Conservation (phyloP, 30 jellyfish, hydroid and myxozoan species). For the Rhopilema esculentum region DNA sequence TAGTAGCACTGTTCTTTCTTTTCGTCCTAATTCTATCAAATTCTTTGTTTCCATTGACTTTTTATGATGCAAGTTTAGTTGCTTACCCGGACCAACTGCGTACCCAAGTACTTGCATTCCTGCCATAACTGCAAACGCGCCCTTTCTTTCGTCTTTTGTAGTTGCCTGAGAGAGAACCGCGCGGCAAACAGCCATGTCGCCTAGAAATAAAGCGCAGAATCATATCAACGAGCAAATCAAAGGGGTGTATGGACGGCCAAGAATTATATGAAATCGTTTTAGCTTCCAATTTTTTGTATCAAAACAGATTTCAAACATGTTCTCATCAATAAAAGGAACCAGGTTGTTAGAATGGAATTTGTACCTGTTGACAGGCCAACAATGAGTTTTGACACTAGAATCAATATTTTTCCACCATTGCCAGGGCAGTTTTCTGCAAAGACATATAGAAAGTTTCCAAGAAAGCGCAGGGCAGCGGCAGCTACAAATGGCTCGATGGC, state of each 20-base stretch:
- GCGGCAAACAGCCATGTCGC: slow-evolving; percentile 68
- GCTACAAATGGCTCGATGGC: not conserved
- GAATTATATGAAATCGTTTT: no score
- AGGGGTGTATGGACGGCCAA: no score
- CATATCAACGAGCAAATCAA: not conserved
- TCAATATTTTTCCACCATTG: not conserved
- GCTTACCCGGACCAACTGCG: slow-evolving; percentile 78
- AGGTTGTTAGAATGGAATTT: no score
- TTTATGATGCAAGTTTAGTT: slow-evolving; percentile 3
- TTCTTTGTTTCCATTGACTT: not conserved
- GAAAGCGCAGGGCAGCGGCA: not conserved
- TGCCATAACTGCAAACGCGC: slow-evolving; percentile 54
- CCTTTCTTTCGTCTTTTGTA: slow-evolving; percentile 58
- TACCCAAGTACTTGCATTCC: slow-evolving; percentile 72
- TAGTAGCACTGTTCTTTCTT: no score
- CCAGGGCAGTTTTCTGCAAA: not conserved
- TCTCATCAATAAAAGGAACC: no score
- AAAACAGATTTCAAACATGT: no score
- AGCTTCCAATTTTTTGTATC: no score
- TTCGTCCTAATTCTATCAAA: not conserved
- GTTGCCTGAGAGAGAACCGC: slow-evolving; percentile 73
- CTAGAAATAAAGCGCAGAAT: slow-evolving; percentile 4
- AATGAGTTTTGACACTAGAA: not conserved
- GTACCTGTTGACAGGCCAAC: not conserved
- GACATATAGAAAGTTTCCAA: not conserved